Percentiles rank a stretch among this genome's conserved stretches.
Evolutionary conservation across 2,113 vertebrate genomes (phyloP).

Genomic region (Syrmaticus mikado): DNA sequence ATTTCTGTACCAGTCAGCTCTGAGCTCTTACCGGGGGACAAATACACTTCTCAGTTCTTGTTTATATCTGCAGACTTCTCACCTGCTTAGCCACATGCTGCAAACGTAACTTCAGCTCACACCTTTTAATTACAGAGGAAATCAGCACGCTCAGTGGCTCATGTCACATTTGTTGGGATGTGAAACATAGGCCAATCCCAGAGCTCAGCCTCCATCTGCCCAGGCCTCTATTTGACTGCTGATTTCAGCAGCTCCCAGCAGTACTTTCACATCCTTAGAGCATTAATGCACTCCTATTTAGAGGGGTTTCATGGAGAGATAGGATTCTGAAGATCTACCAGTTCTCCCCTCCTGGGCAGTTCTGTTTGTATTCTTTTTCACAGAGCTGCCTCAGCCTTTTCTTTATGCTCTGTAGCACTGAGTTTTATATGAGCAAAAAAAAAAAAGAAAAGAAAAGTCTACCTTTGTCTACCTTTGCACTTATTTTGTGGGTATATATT

Average conservation of each 20-base stretch:
- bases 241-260: not conserved
- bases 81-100: not conserved
- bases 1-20: not conserved
- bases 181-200: not conserved
- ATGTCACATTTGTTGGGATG: not conserved
- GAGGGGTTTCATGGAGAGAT: rapidly evolving
- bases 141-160: not conserved
- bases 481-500: not conserved
- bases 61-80: not conserved
- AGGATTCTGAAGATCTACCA: not conserved
- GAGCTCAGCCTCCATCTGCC: not conserved
- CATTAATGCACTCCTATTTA: not conserved
- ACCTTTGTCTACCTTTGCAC: not conserved
- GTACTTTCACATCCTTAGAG: not conserved
- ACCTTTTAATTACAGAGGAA: not conserved
- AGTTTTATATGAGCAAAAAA: not conserved
- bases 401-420: not conserved
- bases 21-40: not conserved
- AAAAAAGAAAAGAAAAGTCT: not conserved
- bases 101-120: not conserved
- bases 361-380: not conserved
- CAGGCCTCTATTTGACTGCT: not conserved
- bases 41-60: not conserved
- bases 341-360: not conserved
- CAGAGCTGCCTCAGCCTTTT: not conserved